These are phyloP conservation scores for Antechinus stuartii DNA, from an alignment of 2,113 vertebrate species.

Conservation along the genomic window DNA sequence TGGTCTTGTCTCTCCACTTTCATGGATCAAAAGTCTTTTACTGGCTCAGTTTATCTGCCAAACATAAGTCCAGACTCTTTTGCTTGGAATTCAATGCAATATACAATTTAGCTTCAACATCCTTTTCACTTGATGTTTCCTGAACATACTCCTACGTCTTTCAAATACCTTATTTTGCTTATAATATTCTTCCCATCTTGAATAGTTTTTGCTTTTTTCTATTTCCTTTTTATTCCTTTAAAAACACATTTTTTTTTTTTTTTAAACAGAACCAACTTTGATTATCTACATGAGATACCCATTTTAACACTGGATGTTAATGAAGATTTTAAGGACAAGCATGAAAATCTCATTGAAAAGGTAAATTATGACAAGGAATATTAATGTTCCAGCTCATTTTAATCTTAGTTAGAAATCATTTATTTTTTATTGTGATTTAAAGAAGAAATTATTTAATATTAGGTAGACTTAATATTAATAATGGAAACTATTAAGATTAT, in stretches of 20 bases:
- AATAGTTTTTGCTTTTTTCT: not conserved
- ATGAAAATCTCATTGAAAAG: conserved; percentile 92
- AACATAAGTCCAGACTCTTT: not conserved
- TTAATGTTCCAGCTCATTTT: conserved; percentile 28
- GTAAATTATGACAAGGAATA: conserved; percentile 78
- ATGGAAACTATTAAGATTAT: not conserved
- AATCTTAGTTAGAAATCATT: conserved; percentile 27
- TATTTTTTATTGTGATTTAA: not conserved
- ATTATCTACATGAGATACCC: conserved; percentile 91
- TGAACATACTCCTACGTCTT: not conserved
- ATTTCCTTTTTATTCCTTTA: not conserved
- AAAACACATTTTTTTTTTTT: not conserved
- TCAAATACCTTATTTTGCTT: not conserved
- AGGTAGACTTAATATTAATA: not conserved
- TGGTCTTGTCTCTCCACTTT: not conserved
- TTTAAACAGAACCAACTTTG: conserved; percentile 89
- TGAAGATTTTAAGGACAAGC: conserved; percentile 90
- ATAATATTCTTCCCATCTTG: not conserved
- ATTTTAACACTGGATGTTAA: conserved; percentile 93
- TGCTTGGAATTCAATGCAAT: not conserved
- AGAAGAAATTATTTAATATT: not conserved
- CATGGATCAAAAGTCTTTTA: not conserved
- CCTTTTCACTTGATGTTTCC: not conserved
- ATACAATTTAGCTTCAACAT: not conserved
- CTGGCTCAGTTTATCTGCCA: not conserved